phyloP scores from a whole-genome alignment of 2,888 invertebrate species.

The Dryococelus australis region DNA sequence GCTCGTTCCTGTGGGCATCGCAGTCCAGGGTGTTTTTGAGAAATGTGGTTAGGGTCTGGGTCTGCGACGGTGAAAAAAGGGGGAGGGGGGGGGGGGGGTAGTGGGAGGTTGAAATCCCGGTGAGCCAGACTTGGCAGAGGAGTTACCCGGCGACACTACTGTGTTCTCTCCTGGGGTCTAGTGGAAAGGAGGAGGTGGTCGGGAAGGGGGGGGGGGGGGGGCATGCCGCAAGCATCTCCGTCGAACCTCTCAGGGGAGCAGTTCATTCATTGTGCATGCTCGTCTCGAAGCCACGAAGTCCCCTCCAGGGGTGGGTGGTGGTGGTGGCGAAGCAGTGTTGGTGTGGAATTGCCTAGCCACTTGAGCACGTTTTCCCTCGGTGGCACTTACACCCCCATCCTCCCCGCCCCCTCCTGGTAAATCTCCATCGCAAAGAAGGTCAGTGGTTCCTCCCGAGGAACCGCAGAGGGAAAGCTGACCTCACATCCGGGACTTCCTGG shows the following conservation, averaged over 20 bases:
- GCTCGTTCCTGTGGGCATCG: too few relatives aligned
- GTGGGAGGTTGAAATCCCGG: not conserved
- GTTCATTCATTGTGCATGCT: slow-evolving; percentile 16
- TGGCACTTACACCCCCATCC: not conserved
- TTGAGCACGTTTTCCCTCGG: not conserved
- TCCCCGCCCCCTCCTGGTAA: not conserved
- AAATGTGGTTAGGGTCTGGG: not conserved
- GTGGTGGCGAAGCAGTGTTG: not conserved
- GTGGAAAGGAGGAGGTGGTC: too few relatives aligned
- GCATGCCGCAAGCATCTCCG: not conserved
- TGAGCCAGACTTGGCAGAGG: not conserved
- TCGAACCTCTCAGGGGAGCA: not conserved
- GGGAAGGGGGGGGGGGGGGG: not conserved
- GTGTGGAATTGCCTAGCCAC: not conserved
- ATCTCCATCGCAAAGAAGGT: not conserved
- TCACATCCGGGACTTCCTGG: too few relatives aligned
- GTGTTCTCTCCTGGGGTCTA: not conserved
- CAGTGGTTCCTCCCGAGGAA: not conserved
- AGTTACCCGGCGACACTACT: not conserved
- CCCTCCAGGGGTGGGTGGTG: too few relatives aligned
- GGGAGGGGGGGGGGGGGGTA: not conserved
- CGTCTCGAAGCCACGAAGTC: not conserved
- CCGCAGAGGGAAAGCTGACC: not conserved
- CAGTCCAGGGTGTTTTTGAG: not conserved
- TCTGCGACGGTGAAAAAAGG: not conserved